phyloP scores from a whole-genome alignment of 2,113 vertebrate genomes.

The Oryzias celebensis region DNA sequence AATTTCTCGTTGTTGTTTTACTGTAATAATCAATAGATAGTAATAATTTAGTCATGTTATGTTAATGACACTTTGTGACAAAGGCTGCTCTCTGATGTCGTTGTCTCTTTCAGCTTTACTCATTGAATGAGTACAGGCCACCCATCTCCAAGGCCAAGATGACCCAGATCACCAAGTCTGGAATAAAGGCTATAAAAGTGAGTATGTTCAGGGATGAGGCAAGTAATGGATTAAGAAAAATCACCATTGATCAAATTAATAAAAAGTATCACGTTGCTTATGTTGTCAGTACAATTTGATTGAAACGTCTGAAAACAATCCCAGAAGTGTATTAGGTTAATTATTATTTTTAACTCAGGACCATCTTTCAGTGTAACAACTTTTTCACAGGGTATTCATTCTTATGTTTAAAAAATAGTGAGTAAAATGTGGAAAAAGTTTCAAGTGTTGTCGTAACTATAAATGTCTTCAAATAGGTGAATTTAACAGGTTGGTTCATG shows the following conservation, averaged over 20 bases:
- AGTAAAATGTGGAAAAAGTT: not conserved
- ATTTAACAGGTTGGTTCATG: too few relatives aligned
- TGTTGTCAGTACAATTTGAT: too few relatives aligned
- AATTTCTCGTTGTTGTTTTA: too few relatives aligned
- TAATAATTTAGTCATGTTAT: not conserved
- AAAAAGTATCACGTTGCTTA: too few relatives aligned
- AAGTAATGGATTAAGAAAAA: conserved; percentile 31
- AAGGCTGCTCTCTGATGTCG: not conserved
- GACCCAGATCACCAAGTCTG: conserved; percentile 99
- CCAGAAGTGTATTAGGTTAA: not conserved
- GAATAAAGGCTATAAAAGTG: conserved; percentile 99
- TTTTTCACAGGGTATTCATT: not conserved
- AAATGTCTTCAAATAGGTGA: too few relatives aligned
- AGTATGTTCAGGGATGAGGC: conserved; percentile 69
- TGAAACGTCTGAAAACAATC: not conserved
- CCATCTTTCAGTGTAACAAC: not conserved
- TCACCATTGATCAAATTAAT: not conserved
- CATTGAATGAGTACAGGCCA: conserved; percentile 98
- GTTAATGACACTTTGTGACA: not conserved
- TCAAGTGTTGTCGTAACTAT: too few relatives aligned
- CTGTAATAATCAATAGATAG: too few relatives aligned
- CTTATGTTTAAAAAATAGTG: not conserved
- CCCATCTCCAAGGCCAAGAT: conserved; percentile 99
- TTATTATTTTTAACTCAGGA: not conserved
- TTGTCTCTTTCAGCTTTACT: conserved; percentile 85